Conservation (phyloP, 2,113 vertebrate species). For the Speoplatyrhinus poulsoni region DNA sequence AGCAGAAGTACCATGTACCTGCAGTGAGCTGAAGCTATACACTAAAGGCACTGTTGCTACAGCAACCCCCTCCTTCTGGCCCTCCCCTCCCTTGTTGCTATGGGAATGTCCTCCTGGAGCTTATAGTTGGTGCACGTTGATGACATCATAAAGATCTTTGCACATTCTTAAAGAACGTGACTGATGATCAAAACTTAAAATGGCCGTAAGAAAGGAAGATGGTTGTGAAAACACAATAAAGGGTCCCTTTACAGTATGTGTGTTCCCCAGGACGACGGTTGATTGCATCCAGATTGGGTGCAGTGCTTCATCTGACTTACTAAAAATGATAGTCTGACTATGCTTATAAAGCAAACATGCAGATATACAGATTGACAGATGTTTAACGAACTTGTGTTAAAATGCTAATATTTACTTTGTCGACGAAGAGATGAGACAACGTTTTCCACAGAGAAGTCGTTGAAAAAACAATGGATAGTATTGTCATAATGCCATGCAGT, state of each 20-base stretch:
- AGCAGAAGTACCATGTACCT: conserved; percentile 10
- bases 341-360: conserved; percentile 55
- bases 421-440: conserved; percentile 36
- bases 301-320: conserved; percentile 27
- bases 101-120: conserved; percentile 45
- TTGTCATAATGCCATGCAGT: background rate
- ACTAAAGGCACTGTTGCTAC: conserved; percentile 12
- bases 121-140: conserved; percentile 27
- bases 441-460: conserved; percentile 54
- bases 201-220: background rate
- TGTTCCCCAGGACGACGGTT: conserved; percentile 1
- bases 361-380: conserved; percentile 56
- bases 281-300: conserved; percentile 1
- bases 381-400: conserved; percentile 46
- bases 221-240: background rate
- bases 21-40: conserved; percentile 20
- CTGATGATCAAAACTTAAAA: background rate
- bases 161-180: conserved; percentile 9
- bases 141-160: conserved; percentile 32
- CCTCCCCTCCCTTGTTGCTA: conserved; percentile 54
- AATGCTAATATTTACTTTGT: conserved; percentile 72
- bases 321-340: conserved; percentile 18
- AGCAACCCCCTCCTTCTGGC: conserved; percentile 11
- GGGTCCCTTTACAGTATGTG: background rate
- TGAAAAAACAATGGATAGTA: background rate